Evolutionary conservation across 2,888 invertebrate species (phyloP).

Genomic region (Drosophila nr. perissopoda): DNA sequence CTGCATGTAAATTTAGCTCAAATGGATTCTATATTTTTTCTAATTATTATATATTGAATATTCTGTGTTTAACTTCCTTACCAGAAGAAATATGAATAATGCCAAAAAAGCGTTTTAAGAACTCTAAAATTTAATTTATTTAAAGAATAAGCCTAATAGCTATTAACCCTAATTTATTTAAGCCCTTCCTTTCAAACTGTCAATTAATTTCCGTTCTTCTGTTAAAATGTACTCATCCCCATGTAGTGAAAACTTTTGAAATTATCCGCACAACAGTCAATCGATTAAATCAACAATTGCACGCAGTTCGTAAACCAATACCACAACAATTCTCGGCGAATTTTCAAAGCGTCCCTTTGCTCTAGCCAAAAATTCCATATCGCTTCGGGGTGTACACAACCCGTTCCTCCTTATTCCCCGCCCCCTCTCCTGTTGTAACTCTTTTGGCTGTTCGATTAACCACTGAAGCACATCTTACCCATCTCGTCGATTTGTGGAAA

Average conservation of each 20-base stretch:
- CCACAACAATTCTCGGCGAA: constrained; percentile 21
- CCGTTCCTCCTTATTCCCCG: neutral
- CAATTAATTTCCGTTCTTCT: neutral
- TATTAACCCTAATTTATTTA: neutral
- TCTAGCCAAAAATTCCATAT: constrained; percentile 7
- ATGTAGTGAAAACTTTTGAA: neutral
- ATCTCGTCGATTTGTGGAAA: constrained; percentile 19
- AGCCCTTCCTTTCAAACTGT: neutral
- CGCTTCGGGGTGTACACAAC: neutral
- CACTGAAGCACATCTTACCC: constrained; percentile 4
- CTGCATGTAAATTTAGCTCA: neutral
- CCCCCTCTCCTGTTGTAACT: neutral
- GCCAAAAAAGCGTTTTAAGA: neutral
- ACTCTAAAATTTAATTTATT: neutral
- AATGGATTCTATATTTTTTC: neutral
- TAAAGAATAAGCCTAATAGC: neutral
- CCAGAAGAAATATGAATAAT: neutral
- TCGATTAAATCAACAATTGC: constrained; percentile 34
- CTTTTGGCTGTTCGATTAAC: constrained; percentile 42
- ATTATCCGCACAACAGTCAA: constrained; percentile 8
- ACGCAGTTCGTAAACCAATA: constrained; percentile 26
- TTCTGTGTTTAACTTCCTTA: neutral
- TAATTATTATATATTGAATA: neutral
- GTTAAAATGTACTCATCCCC: neutral
- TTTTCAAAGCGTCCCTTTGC: constrained; percentile 11